Conservation (phyloP, 1,140 invertebrate species). For the Drosophila setifemur region DNA sequence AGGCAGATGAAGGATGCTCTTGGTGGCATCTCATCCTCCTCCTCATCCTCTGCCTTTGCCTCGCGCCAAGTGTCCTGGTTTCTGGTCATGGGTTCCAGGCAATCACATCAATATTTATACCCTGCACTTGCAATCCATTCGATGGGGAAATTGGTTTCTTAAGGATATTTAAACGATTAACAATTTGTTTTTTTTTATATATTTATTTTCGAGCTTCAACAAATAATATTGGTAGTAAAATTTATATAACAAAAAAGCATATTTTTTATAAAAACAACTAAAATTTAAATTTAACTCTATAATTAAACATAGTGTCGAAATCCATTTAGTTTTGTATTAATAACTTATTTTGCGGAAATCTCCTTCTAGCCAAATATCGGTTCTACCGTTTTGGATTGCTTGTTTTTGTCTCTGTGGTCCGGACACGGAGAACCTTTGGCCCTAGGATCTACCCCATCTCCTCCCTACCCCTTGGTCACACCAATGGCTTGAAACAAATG, state of each 20-base stretch:
- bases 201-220: not conserved
- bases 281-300: too few relatives aligned
- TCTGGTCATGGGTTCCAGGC: not conserved
- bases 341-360: too few relatives aligned
- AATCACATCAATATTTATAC: not conserved
- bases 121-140: too few relatives aligned
- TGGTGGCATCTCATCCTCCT: not conserved
- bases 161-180: too few relatives aligned
- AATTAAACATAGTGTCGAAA: too few relatives aligned
- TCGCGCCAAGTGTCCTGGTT: not conserved
- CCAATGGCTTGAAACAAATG: constrained; percentile 18
- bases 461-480: not conserved
- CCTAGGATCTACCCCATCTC: constrained; percentile 7
- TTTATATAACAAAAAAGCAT: not conserved
- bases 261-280: not conserved
- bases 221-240: not conserved
- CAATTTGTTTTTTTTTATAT: too few relatives aligned
- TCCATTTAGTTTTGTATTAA: too few relatives aligned
- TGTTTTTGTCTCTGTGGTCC: constrained; percentile 3
- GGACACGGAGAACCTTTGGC: constrained; percentile 24
- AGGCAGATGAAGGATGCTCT: constrained; percentile 8
- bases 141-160: too few relatives aligned
- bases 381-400: constrained; percentile 1
- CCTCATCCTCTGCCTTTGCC: not conserved
- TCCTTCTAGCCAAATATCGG: too few relatives aligned